Evolutionary conservation across 2,797 vertebrate species (phyloP), one percentile per base, ranked within the genome.

Genomic region (Rallus crepitans): DNA sequence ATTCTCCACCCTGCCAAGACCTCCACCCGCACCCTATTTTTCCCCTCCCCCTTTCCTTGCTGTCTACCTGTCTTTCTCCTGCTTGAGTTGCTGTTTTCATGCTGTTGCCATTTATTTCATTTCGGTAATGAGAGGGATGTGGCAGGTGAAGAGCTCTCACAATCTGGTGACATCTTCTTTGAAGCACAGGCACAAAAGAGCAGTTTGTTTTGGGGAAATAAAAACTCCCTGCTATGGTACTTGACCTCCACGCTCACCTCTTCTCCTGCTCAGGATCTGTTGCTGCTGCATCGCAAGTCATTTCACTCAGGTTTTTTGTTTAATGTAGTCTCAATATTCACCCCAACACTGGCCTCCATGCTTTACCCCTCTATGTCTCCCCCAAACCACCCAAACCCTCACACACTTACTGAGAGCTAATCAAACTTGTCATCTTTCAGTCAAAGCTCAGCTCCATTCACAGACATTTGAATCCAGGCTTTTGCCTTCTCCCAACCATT

Each of bases 81-180:
- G 95, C 79, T 95, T 91, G 81, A 83, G 80, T 76, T 94, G 91
- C 96, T 94, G 90, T 97, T 95, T 93, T 89, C 81, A 89, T 94
- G 91, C 79, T 85, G 71, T 87, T 95, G 91, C 84, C 82, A 89
- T 96, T 97, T 95, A 84, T 93, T 96, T 92, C 82, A 75, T 95
- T 87, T 69, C 70, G 47, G 73, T 95, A 96, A 97, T 94, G 93
- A 96, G 92, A 88, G 92, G 81, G 94, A 96, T 92, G 89, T 87
- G 92, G 91, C 84, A 81, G 93, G 87, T 94, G 95, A 96, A 97
- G 91, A 95, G 72, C 90, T 94, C 92, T 94, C 91, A 71, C 82
- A 82, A 84, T 90, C 84, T 77, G 86, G 83, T 90, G 92, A 82
- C 75, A 69, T 75, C 91, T 94, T 93, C 72, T 85, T 91, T 93